Evolutionary conservation across 2,888 invertebrate species (phyloP), one percentile per base, ranked within the genome.

Genomic region (Nomada ruficornis): DNA sequence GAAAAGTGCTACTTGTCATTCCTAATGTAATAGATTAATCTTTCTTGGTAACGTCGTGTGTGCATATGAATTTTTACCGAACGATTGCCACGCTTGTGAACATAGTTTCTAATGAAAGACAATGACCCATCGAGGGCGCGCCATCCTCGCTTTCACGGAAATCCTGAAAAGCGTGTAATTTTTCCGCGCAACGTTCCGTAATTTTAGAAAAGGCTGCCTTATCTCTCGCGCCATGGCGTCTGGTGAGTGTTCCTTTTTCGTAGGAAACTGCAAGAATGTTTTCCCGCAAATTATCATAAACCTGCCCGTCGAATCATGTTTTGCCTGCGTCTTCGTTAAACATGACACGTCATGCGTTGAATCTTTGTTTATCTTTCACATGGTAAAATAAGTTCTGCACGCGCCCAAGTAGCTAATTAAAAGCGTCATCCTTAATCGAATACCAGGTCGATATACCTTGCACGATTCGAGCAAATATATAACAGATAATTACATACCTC

Each of bases 171-270:
- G 5, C 36, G 68, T 50, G 44, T 11, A 44, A 26, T 13, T 20
- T 44, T 44, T 62, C 47, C 44, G 23, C 36, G 36, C 20, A 18
- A 59, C 23, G 42, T 73, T 71, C 62, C 60, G 54, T 57, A 85
- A 77, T 86, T 84, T 78, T 54, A 62, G 55, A 76, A 50, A 36
- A 67, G 68, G 65, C 74, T 63, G 77, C 76, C 18, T 47, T 44
- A 60, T 77, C 77, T 71, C 77, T 57, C 60, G 52, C 60, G 68
- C 9, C 64, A 83, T 87, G 85, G 69, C 73, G 57, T 77, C 68
- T 67, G 81, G 85, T 87, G 74, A 87, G 81, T 80, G 55, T 79
- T 67, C 47, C 26, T n/a, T 26, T 26, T 36, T 44, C 36, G 4
- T 23, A 36, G 59, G 26, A 13, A 36, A 18, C 36, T 50, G 23